Evolutionary conservation across 1,140 invertebrate genomes (phyloP).

Genomic region (Procambarus clarkii): DNA sequence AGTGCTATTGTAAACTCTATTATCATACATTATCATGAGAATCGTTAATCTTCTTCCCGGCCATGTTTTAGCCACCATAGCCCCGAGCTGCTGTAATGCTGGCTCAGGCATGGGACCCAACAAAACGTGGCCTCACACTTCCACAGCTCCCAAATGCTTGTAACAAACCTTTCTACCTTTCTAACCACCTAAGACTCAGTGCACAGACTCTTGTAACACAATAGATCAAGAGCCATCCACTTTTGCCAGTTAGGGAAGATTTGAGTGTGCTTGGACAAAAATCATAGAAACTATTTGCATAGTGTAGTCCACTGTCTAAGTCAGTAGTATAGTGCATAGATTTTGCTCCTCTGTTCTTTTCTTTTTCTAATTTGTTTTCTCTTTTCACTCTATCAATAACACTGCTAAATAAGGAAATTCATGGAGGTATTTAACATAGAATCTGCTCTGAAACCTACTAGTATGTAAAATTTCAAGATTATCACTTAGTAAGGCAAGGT

Average conservation of each 20-base stretch:
- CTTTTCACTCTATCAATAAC: not conserved
- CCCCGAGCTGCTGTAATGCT: slow-evolving; percentile 66
- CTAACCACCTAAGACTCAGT: slow-evolving; percentile 1
- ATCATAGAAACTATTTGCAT: slow-evolving; percentile 41
- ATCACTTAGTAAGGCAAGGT: slow-evolving; percentile 25
- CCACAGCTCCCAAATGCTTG: slow-evolving; percentile 49
- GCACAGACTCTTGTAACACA: slow-evolving; percentile 16
- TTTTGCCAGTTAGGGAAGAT: slow-evolving; percentile 37
- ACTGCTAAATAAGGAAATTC: slow-evolving; percentile 21
- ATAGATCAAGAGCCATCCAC: slow-evolving; percentile 25
- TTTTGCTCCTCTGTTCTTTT: slow-evolving; percentile 1
- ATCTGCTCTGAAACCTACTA: slow-evolving; percentile 15
- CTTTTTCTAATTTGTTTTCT: not conserved
- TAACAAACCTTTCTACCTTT: not conserved
- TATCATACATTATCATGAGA: slow-evolving; percentile 43
- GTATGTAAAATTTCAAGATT: slow-evolving; percentile 5
- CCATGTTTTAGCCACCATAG: slow-evolving; percentile 69
- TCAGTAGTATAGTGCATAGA: slow-evolving; percentile 17
- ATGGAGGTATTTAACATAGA: slow-evolving; percentile 4
- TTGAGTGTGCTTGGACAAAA: slow-evolving; percentile 25
- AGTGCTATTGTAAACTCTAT: slow-evolving; percentile 38
- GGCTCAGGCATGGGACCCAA: slow-evolving; percentile 69
- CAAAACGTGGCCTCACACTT: slow-evolving; percentile 64
- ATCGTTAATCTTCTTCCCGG: slow-evolving; percentile 64
- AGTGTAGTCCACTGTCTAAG: slow-evolving; percentile 30